Percentiles rank a stretch among this genome's conserved stretches.
Conservation (phyloP, 1,140 invertebrate genomes). For the Caenorhabditis elegans region DNA sequence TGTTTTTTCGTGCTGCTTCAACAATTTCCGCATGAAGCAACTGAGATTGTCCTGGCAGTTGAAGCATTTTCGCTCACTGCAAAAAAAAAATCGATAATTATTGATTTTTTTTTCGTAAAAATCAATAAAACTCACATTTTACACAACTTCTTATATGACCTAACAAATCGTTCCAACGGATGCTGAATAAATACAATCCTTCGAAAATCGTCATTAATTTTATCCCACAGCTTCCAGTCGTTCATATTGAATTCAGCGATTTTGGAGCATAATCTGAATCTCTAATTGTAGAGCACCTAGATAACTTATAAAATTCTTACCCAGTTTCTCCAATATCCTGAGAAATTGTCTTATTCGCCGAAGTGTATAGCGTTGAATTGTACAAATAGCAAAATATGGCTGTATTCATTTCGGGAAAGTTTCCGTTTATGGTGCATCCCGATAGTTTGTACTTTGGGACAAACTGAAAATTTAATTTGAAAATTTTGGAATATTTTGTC, state of each 20-base stretch:
- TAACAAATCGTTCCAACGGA: not conserved
- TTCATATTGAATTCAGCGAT: not conserved
- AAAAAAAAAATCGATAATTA: too few relatives aligned
- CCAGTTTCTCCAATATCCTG: not conserved
- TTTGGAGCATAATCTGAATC: not conserved
- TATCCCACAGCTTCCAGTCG: not conserved
- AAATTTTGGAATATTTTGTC: too few relatives aligned
- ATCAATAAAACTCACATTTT: not conserved
- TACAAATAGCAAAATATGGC: too few relatives aligned
- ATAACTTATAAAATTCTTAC: not conserved
- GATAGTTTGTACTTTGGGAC: too few relatives aligned
- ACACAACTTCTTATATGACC: not conserved
- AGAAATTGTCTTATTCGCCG: not conserved
- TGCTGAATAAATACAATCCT: not conserved
- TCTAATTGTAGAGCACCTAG: not conserved
- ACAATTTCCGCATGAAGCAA: slow-evolving; percentile 14
- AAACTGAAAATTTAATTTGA: too few relatives aligned
- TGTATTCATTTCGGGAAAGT: too few relatives aligned
- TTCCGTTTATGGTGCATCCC: too few relatives aligned
- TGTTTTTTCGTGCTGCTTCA: not conserved
- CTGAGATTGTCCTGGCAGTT: not conserved
- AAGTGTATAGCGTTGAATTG: too few relatives aligned
- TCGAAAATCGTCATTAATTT: not conserved
- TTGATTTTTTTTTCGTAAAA: too few relatives aligned
- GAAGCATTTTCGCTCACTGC: not conserved